Evolutionary conservation across 2,888 invertebrate species (phyloP), one percentile per base, ranked within the genome.

Genomic region (Bugulina stolonifera): DNA sequence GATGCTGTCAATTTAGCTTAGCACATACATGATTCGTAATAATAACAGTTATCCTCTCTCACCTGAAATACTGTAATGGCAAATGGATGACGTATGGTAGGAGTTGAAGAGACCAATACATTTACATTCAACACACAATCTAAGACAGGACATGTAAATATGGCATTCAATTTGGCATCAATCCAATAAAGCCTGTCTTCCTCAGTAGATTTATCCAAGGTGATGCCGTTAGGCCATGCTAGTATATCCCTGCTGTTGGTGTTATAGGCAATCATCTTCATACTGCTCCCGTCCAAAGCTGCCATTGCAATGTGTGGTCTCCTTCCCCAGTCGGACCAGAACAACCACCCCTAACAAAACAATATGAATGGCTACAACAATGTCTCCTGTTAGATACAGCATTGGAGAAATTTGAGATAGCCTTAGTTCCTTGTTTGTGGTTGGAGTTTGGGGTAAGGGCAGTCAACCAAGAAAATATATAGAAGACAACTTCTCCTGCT

Each of bases 301-400:
- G 94, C 92, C 72, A 93, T 89, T 85, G 97, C 97, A 79, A 98
- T 98, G 82, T 92, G 91, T 22, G 97, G 92, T 69, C 89, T 89
- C 76, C 90, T 89, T 43, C 97, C 96, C 97, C 97, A 98, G 84
- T 98, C 97, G 0, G 94, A 93, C 95, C 96, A 98, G 86, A 93
- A 98, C 91, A 98, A 93, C 91, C 43, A 54, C 3, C 70, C 54
- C 52, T 70, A 14, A 3, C 10, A 43, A 43, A 43, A 43, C 18
- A 43, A 10, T 43, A 10, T 43, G 43, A 43, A 43, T 10, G 18
- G 18, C 18, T 10, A 43, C 5, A 10, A 43, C 18, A 43, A 43
- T 43, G 10, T 18, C 43, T 43, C 5, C 5, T 43, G 18, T 10
- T 10, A 43, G 43, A 10, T 43, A 10, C 18, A 43, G 18, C 43